Conservation (phyloP, 1,140 invertebrate species). For the fruit fly (Drosophila melanogaster) region Release_6_plus_ISO1_MT NT_037436.4:5659501-5660000, state of each 20-base stretch:
- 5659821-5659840: slow-evolving; percentile 9
- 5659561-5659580: slow-evolving; percentile 36
- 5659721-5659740: slow-evolving; percentile 38
- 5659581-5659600: slow-evolving; percentile 19
- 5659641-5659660: slow-evolving; percentile 17
- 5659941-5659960: slow-evolving; percentile 63
- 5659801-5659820: slow-evolving; percentile 19
- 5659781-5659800: slow-evolving; percentile 43
- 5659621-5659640: slow-evolving; percentile 31
- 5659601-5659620: slow-evolving; percentile 1
- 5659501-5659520: slow-evolving; percentile 14
- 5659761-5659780: slow-evolving; percentile 27
- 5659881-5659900: slow-evolving; percentile 62
- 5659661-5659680: slow-evolving; percentile 7
- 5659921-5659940: slow-evolving; percentile 74
- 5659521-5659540: slow-evolving; percentile 43
- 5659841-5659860: slow-evolving; percentile 4
- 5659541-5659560: slow-evolving; percentile 49
- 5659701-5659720: slow-evolving; percentile 14
- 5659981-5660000: slow-evolving; percentile 56
- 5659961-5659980: slow-evolving; percentile 67
- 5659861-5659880: slow-evolving; percentile 10
- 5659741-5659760: slow-evolving; percentile 19
- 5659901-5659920: slow-evolving; percentile 76
- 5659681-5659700: slow-evolving; percentile 11